Base-by-base conservation (phyloP, 2,113 vertebrate species). In the Mixornis gularis region DNA sequence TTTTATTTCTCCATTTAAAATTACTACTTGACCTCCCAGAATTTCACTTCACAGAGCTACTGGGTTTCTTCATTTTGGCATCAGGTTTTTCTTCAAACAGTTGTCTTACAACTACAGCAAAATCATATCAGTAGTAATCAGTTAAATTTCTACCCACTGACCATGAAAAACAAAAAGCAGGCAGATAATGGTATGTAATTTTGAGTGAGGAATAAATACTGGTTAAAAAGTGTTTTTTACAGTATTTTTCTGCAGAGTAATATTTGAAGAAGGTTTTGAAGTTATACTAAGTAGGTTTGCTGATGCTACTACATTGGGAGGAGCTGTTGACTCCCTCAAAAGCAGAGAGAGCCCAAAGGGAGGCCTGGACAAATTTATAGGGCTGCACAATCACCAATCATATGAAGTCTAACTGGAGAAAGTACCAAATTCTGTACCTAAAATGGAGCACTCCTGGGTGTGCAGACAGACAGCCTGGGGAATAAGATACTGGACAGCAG, bases 121-220 rank as follows among this genome's bases (percentile, higher is more conserved):
- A 98, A 79, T 93, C 89, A 82, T 98, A 97, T 97, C 97, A 98
- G 74, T 96, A 59, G 84, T 92, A 95, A 63, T n/a, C 36, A 52
- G 30, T 43, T 85, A 98, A 53, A 89, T 98, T 98, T 85, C 98
- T 98, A 21, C 98, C 97, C 36, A 98, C 36, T 34, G 98, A 96
- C 98, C 98, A 98, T 65, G 98, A 92, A 81, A 98, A 98, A 85
- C 97, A 98, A 91, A 98, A 99, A 18, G 97, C 95, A 98, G 98
- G 87, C 34, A 98, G 24, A 98, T 30, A 13, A 98, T 4, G 20
- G 58, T 87, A 91, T 97, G 97, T 41, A 98, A 87, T 58, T 96
- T 96, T 79, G 96, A 90, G 66, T 49, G 32, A 59, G 69, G 17
- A 91, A 55, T 87, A 95, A 34, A 66, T 53, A 85, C 27, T 72